Base-by-base conservation (phyloP, 2,888 invertebrate species). In the Fragum fragum region DNA sequence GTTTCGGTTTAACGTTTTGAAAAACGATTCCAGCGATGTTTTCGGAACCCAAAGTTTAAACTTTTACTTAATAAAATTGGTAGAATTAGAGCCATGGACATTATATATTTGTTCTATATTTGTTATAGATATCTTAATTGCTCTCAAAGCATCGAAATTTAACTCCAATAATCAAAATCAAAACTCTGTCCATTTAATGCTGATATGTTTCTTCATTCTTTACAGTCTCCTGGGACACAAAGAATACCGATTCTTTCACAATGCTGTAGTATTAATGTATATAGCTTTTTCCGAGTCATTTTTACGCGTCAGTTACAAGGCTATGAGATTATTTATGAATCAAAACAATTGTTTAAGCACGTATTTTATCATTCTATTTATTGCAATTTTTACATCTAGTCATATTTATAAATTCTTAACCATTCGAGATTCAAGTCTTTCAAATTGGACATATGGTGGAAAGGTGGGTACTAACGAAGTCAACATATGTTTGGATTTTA, bases 221-320 rank as follows among this genome's bases (percentile, higher is more conserved):
- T 66, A 66, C 23, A 66, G 66, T 21, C n/a, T 39, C 14, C 42
- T 36, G 11, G 86, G 86, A 6, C 92, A 92, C 75, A 92, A 92
- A 71, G 92, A 92, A 85, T 55, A 88, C 1, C 70, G 92, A 9
- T 91, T 92, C 59, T 23, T 92, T 52, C 90, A 91, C 53, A 90
- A 91, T 73, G 73, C 78, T 23, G 74, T 92, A 29, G 87, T 91
- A 14, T 74, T 92, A 32, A 59, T 91, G 69, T 86, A 88, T 26
- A 83, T 91, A 6, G 73, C 88, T 7, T 82, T 79, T 32, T 77
- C 86, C 18, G 14, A 42, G 28, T 21, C 42, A 39, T 66, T 16
- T 23, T 39, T 66, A 6, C n/a, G 26, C 18, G n/a, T 66, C 14
- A 23, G 16, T 23, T 0, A 42, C 26, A 7, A 14, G 52, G 75